Percentiles rank a stretch among this genome's conserved stretches.
These are phyloP conservation scores for Pterostichus madidus DNA, from an alignment of 2,888 invertebrate genomes.

Conservation along the genomic window DNA sequence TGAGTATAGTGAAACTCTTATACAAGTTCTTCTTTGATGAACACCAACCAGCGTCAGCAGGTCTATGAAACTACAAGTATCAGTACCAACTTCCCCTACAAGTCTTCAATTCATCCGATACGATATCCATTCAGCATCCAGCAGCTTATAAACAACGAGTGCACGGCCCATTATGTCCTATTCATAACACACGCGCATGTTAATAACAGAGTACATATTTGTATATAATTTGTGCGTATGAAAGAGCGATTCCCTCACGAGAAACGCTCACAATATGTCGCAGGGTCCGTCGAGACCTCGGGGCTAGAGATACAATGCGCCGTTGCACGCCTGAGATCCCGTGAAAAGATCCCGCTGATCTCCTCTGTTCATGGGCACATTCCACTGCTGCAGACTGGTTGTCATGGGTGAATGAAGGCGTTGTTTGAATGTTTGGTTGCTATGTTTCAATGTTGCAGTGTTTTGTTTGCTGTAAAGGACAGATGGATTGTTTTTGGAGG, in stretches of 20 bases:
- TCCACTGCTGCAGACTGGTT: conserved; percentile 10
- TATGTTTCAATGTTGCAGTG: conserved; percentile 3
- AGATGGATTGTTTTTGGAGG: conserved; percentile 17
- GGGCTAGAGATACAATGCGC: conserved; percentile 46
- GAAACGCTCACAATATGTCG: conserved; percentile 76
- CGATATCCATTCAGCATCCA: conserved; percentile 33
- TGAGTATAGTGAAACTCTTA: too few relatives aligned
- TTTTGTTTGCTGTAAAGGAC: not conserved
- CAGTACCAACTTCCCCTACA: conserved; percentile 11
- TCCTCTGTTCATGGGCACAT: not conserved
- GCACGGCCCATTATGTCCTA: conserved; percentile 50
- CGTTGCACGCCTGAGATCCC: conserved; percentile 47
- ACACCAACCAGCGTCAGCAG: not conserved
- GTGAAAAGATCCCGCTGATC: conserved; percentile 41
- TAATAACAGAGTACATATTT: conserved; percentile 75
- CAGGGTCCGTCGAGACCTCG: conserved; percentile 72
- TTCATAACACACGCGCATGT: conserved; percentile 54
- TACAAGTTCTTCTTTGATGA: not conserved
- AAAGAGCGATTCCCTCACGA: conserved; percentile 75
- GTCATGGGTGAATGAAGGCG: not conserved
- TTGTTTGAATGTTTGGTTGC: not conserved
- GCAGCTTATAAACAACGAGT: conserved; percentile 39
- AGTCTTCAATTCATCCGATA: conserved; percentile 41
- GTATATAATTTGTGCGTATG: conserved; percentile 78
- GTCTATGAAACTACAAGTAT: not conserved